These are phyloP conservation scores for Phrynocephalus forsythii DNA, from an alignment of 2,797 vertebrate genomes.

Conservation along the genomic window DNA sequence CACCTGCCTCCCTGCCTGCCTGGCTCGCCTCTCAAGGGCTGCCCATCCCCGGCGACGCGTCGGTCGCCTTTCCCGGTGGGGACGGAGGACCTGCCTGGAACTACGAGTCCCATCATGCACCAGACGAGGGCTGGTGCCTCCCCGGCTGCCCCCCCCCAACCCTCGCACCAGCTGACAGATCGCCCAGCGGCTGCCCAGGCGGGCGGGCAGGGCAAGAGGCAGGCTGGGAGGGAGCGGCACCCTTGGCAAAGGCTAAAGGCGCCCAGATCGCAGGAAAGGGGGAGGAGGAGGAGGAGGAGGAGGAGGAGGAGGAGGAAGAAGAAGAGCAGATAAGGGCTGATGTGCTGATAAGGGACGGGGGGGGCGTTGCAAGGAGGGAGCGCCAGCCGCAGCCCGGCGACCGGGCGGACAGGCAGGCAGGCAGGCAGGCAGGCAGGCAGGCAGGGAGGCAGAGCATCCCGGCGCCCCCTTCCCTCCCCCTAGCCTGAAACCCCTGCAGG, in stretches of 20 bases:
- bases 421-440: too few species aligned
- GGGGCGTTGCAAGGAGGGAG: background rate
- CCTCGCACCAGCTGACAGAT: constrained; percentile 31
- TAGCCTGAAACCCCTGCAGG: background rate
- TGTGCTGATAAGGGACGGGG: background rate
- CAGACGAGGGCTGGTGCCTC: background rate
- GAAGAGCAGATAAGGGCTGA: background rate
- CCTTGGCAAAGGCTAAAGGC: background rate
- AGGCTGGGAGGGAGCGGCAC: too few species aligned
- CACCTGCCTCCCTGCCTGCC: too few species aligned
- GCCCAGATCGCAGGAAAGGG: background rate
- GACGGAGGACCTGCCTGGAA: background rate
- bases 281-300: background rate
- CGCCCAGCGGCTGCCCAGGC: background rate
- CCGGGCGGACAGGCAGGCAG: too few species aligned
- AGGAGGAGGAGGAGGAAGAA: background rate
- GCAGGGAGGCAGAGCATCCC: too few species aligned
- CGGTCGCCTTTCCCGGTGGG: too few species aligned
- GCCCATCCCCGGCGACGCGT: too few species aligned
- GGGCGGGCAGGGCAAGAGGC: background rate
- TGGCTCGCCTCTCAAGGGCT: too few species aligned
- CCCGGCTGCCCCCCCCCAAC: background rate
- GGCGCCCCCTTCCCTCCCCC: too few species aligned
- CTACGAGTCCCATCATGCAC: constrained; percentile 41
- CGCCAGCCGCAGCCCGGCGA: background rate